A percentile compares a stretch with the other conserved stretches of the same genome.
Conservation (phyloP, 1,140 invertebrate genomes). For the Colletes gigas region DNA sequence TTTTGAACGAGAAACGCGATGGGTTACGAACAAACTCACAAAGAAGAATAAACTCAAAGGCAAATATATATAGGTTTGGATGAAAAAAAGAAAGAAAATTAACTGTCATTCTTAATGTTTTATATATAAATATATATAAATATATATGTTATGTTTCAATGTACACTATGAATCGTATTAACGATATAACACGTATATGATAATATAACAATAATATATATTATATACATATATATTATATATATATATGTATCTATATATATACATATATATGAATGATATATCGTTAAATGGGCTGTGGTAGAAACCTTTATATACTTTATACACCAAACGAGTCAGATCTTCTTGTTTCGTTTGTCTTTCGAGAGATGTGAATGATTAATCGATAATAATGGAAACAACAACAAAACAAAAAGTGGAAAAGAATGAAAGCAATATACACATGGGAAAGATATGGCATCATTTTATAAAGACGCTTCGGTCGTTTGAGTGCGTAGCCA, state of each 20-base stretch:
- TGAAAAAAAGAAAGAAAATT: slow-evolving; percentile 18
- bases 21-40: neutral
- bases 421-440: slow-evolving; percentile 19
- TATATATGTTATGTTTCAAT: slow-evolving; percentile 44
- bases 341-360: slow-evolving; percentile 56
- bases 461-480: slow-evolving; percentile 61
- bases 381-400: neutral
- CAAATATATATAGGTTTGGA: slow-evolving; percentile 2
- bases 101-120: slow-evolving; percentile 50
- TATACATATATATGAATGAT: slow-evolving; percentile 66
- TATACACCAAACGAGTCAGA: slow-evolving; percentile 58
- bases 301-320: slow-evolving; percentile 76
- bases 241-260: too few relatives aligned
- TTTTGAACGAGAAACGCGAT: neutral
- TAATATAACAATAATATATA: slow-evolving; percentile 68
- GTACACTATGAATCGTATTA: slow-evolving; percentile 43
- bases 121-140: slow-evolving; percentile 45
- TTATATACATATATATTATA: slow-evolving; percentile 57
- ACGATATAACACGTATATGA: slow-evolving; percentile 32
- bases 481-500: slow-evolving; percentile 67
- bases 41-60: too few relatives aligned
- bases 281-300: slow-evolving; percentile 80
- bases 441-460: slow-evolving; percentile 39
- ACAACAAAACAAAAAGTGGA: neutral
- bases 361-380: slow-evolving; percentile 16